Percentiles rank a stretch among this genome's conserved stretches.
Evolutionary conservation across 2,888 invertebrate genomes (phyloP).

Genomic region (Oithona nana): DNA sequence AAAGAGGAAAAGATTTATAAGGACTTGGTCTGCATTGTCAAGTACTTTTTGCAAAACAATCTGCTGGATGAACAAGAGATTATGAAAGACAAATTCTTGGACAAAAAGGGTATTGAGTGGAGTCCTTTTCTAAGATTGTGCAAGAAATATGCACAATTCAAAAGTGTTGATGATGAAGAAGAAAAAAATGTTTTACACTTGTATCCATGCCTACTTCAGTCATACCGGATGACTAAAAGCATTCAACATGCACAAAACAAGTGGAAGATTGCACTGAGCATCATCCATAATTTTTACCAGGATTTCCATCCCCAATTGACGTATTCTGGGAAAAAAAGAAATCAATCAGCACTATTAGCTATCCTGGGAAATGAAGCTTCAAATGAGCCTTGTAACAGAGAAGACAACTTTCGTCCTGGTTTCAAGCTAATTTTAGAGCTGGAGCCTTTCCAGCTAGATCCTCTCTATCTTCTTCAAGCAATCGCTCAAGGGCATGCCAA

Average conservation of each 20-base stretch:
- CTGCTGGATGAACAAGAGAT: not conserved
- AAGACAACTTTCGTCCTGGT: not conserved
- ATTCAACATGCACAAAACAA: too few species aligned
- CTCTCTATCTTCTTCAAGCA: slow-evolving; percentile 27
- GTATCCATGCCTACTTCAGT: too few species aligned
- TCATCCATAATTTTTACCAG: not conserved
- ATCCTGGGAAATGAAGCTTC: not conserved
- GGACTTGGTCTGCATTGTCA: not conserved
- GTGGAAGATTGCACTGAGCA: not conserved
- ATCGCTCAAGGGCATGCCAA: slow-evolving; percentile 21
- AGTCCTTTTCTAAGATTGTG: not conserved
- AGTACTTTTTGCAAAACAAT: not conserved
- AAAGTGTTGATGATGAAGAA: not conserved
- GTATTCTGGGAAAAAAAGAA: not conserved
- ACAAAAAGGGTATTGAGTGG: not conserved
- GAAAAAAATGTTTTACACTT: not conserved
- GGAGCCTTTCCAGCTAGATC: slow-evolving; percentile 17
- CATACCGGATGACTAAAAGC: too few species aligned
- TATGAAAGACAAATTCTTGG: too few species aligned
- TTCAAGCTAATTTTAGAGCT: slow-evolving; percentile 8
- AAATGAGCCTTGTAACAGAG: not conserved
- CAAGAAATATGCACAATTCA: not conserved
- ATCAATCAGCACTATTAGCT: not conserved
- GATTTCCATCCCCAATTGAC: not conserved
- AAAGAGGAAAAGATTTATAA: not conserved